Evolutionary conservation across 1,140 invertebrate species (phyloP).

Genomic region (Tetramorium alpestre): DNA sequence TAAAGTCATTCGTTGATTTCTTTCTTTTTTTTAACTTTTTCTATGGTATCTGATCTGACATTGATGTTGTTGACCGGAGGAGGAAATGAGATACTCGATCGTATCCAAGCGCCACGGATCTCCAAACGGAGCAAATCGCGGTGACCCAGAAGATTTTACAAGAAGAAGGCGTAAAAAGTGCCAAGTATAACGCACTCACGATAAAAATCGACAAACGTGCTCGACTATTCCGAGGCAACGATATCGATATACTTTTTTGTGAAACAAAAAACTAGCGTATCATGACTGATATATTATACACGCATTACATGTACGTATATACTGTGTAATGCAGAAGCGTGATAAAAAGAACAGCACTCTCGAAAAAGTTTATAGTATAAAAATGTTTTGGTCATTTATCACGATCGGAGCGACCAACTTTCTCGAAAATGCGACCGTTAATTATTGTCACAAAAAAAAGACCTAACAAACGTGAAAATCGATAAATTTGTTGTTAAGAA

Average conservation of each 20-base stretch:
- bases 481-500: slow-evolving; percentile 7
- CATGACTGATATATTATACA: neutral
- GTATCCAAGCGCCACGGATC: neutral
- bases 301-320: neutral
- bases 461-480: neutral
- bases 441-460: neutral
- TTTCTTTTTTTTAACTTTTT: neutral
- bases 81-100: slow-evolving; percentile 23
- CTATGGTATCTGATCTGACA: neutral
- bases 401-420: neutral
- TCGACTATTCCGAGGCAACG: neutral
- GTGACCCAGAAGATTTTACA: slow-evolving; percentile 48
- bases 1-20: neutral
- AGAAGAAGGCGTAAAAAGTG: neutral
- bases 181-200: neutral
- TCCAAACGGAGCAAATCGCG: slow-evolving; percentile 40
- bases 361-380: neutral
- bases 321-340: neutral
- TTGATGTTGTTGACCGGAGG: neutral
- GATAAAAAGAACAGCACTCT: neutral
- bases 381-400: neutral
- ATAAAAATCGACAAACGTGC: slow-evolving; percentile 1
- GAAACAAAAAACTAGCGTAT: neutral
- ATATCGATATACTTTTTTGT: slow-evolving; percentile 5
- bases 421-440: neutral